Evolutionary conservation across 2,797 vertebrate genomes (phyloP), one percentile per base, ranked within the genome.

Genomic region (Leptatherina wallacei): DNA sequence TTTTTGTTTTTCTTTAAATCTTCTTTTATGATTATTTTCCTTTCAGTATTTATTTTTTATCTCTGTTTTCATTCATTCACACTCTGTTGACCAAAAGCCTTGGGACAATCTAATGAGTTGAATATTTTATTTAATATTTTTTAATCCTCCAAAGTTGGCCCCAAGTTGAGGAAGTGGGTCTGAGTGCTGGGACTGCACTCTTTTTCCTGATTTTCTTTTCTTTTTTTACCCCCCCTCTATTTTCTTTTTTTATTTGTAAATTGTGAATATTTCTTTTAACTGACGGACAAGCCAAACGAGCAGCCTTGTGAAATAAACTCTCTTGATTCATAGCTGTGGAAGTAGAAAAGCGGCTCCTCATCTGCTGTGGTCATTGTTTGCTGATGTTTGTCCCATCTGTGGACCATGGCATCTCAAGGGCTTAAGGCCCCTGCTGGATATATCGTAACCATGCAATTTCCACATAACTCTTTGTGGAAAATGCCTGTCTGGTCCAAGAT

Each of bases 61-160:
- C 60, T 65, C 87, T 81, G 71, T 81, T 81, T 81, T 78, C 49
- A 60, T 63, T 69, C 73, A 65, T 78, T 81, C 6, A 55, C 55
- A 38, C 78, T 76, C 69, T 80, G 68, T 85, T 83, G 77, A 82
- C 86, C 85, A 88, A 89, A 84, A 56, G 14, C 80, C 51, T 90
- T 84, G 77, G 86, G 80, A 90, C 87, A 84, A 78, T 86, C 74
- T 84, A 38, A 75, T 71, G 75, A 80, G 73, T 80, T 83, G 75
- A 60, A 66, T 63, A 51, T 82, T 57, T 36, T 55, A 69, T 70
- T n/a, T 38, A 27, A 10, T 61, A 27, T 20, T 40, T 1, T n/a
- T 36, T 42, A 64, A n/a, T 62, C 52, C 63, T 83, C 71, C 40
- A 55, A 82, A 80, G 64, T 78, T 71, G 66, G 51, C 62, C 73